Percentiles rank a stretch among this genome's conserved stretches.
Evolutionary conservation across 2,888 invertebrate genomes (phyloP).

Genomic region (Aquatica leii): DNA sequence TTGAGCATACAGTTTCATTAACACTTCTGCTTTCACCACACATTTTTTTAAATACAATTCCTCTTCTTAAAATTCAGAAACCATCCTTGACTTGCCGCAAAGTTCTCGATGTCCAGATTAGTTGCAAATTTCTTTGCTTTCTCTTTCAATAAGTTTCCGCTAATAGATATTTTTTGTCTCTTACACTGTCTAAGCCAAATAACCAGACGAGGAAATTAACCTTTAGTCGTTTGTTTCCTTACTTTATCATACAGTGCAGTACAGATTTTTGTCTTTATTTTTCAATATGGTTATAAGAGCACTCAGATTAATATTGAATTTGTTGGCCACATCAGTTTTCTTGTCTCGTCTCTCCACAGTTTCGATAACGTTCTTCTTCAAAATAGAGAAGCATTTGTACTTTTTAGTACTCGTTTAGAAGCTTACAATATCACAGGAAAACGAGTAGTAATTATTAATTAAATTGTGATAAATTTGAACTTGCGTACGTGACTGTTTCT

Average conservation of each 20-base stretch:
- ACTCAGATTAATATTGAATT: neutral
- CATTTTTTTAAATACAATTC: no score
- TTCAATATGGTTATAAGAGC: neutral
- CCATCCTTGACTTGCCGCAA: neutral
- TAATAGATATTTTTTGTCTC: no score
- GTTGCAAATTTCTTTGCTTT: no score
- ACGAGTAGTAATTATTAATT: neutral
- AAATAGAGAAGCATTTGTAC: neutral
- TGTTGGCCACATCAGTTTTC: no score
- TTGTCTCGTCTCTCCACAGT: no score
- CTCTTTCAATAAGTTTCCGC: neutral
- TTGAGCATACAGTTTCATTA: no score
- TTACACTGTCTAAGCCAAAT: no score
- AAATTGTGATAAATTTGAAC: neutral
- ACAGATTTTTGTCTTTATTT: neutral
- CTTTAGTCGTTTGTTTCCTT: neutral
- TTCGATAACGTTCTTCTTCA: no score
- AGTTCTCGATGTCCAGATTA: neutral
- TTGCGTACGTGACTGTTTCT: no score
- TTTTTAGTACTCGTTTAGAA: neutral
- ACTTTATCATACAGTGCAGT: neutral
- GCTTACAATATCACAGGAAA: neutral
- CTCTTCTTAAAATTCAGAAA: no score
- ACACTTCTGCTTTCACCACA: no score
- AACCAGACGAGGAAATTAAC: neutral